Base-by-base conservation (phyloP, 2,888 invertebrate species). In the Alitta virens region DNA sequence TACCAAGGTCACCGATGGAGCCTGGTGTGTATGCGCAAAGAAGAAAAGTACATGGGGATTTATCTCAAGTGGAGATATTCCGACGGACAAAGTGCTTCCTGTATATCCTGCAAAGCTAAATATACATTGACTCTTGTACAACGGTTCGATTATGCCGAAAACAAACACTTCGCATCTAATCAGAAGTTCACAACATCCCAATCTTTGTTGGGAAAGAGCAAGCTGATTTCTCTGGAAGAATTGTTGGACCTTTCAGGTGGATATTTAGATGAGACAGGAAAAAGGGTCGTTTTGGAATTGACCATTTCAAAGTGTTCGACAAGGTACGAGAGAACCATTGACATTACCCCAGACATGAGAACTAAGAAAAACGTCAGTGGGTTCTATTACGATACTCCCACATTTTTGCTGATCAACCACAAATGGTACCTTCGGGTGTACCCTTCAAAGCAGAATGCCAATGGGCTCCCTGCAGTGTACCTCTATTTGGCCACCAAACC, bases 341-440 rank as follows among this genome's bases (percentile, higher is more conserved):
- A 69, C 52, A 68, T 63, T 3, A 63, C 65, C 2, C 60, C 67
- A 2, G 56, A 58, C 2, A 58, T 56, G 3, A 53, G 69, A n/a
- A 68, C 64, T 12, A 63, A 68, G 21, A 71, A 71, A 51, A 71
- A 71, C 46, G 69, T 69, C 50, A 67, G 67, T 50, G 71, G 71
- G 3, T 63, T 62, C 27, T 71, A 71, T 59, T 71, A 65, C 40
- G 71, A 71, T 40, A 67, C 71, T 12, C 43, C 46, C 23, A 65
- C 64, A 2, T 71, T 71, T 54, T 18, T 66, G 16, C 54, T 68
- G 2, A 56, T 60, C 38, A 62, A 60, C 25, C 68, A 71, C 43
- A 59, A 66, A 12, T 71, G 71, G 71, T 71, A 66, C 62, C 51
- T 71, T 18, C 52, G 71, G 16, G 64, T 69, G n/a, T 71, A 71